Base-by-base conservation (phyloP, 2,113 vertebrate species). In the Pedetes capensis region DNA sequence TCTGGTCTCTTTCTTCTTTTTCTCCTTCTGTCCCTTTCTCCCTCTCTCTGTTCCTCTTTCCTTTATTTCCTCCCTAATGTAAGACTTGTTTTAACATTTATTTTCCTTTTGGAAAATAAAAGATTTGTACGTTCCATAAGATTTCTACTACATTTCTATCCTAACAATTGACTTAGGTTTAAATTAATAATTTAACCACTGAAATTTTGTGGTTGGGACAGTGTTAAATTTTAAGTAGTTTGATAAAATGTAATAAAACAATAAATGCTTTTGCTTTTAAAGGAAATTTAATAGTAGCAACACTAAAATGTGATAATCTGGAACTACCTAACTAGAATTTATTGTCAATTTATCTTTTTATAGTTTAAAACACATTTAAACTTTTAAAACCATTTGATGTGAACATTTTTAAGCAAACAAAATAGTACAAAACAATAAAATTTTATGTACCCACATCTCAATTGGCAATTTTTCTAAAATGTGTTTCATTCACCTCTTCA, bases 251-350 rank as follows among this genome's bases (percentile, higher is more conserved):
- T 63, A 42, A 6, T 71, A 20, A 37, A 69, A 44, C 39, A 80
- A 76, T 47, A 37, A 80, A 47, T 80, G 37, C 9, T 57, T 2
- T 13, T 34, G 29, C 23, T 80, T 57, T 69, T 4, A 25, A 78
- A 80, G n/a, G 34, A 3, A 89, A 44, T 68, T 89, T 8, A 34
- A 13, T 57, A n/a, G 55, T 57, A 69, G 80, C 22, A 37, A 5
- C 64, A 20, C 69, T 80, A 68, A 68, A 80, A 89, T 89, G 16
- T 57, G 37, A 69, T 57, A 4, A 68, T 69, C 63, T n/a, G 39
- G 29, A 57, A 34, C 75, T 89, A 79, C 37, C 78, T 76, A 53
- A 51, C 44, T 39, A 82, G 34, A 78, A 89, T 64, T 66, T 12
- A 17, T 44, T 66, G 29, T 89, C 25, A n/a, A n/a, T n/a, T n/a